A percentile compares a stretch with the other conserved stretches of the same genome.
Evolutionary conservation across 2,797 vertebrate species (phyloP).

Genomic region (Sebastes diploproa): DNA sequence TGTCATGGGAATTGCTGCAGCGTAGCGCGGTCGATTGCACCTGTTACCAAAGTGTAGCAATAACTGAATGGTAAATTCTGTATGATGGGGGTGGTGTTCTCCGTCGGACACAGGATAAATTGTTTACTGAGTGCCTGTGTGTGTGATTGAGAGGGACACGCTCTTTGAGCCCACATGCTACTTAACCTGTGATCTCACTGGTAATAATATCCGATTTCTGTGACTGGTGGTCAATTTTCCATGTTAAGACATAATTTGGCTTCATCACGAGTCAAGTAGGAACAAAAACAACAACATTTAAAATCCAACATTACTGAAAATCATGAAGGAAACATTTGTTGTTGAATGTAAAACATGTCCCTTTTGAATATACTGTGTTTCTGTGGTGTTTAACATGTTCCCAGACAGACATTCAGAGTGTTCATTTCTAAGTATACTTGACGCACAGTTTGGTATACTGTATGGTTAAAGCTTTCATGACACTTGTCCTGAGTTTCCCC

Average conservation of each 20-base stretch:
- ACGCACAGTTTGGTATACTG: not conserved
- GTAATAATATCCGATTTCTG: not conserved
- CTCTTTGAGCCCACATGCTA: not conserved
- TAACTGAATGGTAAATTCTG: slow-evolving; percentile 42
- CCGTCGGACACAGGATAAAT: slow-evolving; percentile 2
- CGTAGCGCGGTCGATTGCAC: slow-evolving; percentile 47
- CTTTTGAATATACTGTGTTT: not conserved
- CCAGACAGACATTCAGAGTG: not conserved
- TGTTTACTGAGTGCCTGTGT: slow-evolving; percentile 17
- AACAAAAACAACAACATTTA: not conserved
- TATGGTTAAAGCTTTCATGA: not conserved
- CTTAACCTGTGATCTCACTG: not conserved
- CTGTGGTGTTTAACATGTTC: not conserved
- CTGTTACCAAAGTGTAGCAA: slow-evolving; percentile 27
- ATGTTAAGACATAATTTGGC: not conserved
- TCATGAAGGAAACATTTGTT: not conserved
- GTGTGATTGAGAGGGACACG: not conserved
- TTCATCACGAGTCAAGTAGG: not conserved
- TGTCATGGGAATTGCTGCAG: slow-evolving; percentile 58
- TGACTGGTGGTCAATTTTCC: slow-evolving; percentile 2
- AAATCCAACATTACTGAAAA: not conserved
- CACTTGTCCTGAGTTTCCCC: not conserved
- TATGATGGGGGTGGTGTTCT: not conserved
- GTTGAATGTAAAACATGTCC: not conserved
- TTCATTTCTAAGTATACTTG: not conserved